These are phyloP conservation scores for Platycercus adscitus DNA, from an alignment of 2,113 vertebrate species.

Conservation along the genomic window DNA sequence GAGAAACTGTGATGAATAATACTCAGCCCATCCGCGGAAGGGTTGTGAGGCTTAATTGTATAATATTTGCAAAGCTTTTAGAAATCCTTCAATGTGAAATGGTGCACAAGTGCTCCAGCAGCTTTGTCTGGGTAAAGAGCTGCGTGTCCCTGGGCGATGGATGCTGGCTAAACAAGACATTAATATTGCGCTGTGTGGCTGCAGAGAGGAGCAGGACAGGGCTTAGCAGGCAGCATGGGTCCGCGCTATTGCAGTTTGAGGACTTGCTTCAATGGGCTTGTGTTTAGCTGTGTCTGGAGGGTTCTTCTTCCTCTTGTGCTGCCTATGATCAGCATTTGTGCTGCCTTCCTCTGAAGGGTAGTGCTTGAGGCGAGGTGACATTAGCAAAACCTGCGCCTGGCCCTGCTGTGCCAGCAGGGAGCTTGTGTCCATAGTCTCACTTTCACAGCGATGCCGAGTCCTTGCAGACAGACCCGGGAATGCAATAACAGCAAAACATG, in stretches of 20 bases:
- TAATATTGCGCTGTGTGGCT: background rate
- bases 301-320: background rate
- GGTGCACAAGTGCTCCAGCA: fast-evolving
- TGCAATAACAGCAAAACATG: slow-evolving; percentile 48
- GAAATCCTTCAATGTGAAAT: background rate
- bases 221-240: background rate
- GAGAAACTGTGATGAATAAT: background rate
- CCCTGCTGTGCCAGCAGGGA: background rate
- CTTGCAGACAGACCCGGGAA: background rate
- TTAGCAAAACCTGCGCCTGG: background rate
- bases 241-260: background rate
- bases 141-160: fast-evolving
- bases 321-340: fast-evolving
- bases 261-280: fast-evolving
- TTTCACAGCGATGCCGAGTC: background rate
- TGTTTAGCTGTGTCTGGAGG: background rate
- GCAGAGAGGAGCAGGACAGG: background rate
- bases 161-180: background rate
- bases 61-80: background rate
- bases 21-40: background rate
- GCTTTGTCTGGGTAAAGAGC: background rate
- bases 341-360: background rate
- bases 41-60: background rate
- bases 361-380: background rate
- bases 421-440: slow-evolving; percentile 34